A percentile compares a stretch with the other conserved stretches of the same genome.
phyloP scores from a whole-genome alignment of 2,888 invertebrate genomes.

The Stenichneumon culpator region DNA sequence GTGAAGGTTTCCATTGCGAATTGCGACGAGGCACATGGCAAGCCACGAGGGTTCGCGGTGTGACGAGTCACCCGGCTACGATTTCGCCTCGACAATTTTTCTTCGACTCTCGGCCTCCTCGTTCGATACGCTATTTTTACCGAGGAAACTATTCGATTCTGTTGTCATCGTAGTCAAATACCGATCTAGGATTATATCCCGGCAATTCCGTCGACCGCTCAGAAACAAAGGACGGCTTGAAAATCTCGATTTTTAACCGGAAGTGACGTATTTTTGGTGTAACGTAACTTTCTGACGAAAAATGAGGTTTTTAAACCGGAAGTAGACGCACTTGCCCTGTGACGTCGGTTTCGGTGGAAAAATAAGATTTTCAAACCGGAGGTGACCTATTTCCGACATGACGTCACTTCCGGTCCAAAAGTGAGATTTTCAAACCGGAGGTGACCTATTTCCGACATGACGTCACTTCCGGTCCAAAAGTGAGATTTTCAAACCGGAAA shows the following conservation, averaged over 20 bases:
- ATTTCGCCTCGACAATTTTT: not conserved
- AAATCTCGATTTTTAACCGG: not conserved
- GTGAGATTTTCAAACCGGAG: too few relatives aligned
- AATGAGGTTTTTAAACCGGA: too few relatives aligned
- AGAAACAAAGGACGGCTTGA: not conserved
- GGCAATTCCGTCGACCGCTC: not conserved
- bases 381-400: too few relatives aligned
- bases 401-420: too few relatives aligned
- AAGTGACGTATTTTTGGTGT: too few relatives aligned
- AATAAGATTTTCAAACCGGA: too few relatives aligned
- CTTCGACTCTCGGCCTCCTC: not conserved
- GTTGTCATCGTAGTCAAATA: not conserved
- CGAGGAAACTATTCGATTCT: not conserved
- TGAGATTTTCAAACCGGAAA: too few relatives aligned
- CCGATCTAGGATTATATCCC: not conserved
- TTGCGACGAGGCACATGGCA: slow-evolving; percentile 44
- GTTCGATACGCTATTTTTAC: not conserved
- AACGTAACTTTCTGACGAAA: too few relatives aligned
- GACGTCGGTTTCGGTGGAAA: too few relatives aligned
- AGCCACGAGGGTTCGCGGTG: slow-evolving; percentile 65
- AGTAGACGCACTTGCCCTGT: too few relatives aligned
- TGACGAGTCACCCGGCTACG: slow-evolving; percentile 11
- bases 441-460: too few relatives aligned
- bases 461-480: too few relatives aligned
- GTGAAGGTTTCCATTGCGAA: slow-evolving; percentile 43